Evolutionary conservation across 1,140 invertebrate genomes (phyloP).

Genomic region (Ephestia elutella): DNA sequence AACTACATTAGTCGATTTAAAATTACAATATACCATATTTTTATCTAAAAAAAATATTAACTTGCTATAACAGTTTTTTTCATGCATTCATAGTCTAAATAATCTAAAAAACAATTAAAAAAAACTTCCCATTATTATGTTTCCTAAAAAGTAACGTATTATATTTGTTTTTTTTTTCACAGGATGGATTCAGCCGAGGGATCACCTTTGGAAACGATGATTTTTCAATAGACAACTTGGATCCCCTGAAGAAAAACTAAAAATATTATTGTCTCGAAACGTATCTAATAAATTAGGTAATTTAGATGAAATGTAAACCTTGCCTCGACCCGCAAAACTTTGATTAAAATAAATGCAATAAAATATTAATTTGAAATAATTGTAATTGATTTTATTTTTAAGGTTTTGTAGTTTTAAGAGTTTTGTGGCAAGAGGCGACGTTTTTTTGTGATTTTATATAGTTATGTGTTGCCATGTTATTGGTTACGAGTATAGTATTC

Average conservation of each 20-base stretch:
- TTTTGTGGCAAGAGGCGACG: constrained; percentile 50
- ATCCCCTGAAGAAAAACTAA: constrained; percentile 80
- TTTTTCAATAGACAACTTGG: constrained; percentile 86
- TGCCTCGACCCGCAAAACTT: constrained; percentile 50
- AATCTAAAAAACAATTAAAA: too few species aligned
- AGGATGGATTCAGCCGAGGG: constrained; percentile 90
- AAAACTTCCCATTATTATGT: too few species aligned
- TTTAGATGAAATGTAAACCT: constrained; percentile 42
- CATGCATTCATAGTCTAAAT: too few species aligned
- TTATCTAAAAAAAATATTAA: too few species aligned
- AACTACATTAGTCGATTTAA: too few species aligned
- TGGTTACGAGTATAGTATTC: constrained; percentile 53
- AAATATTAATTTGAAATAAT: constrained; percentile 17
- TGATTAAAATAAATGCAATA: constrained; percentile 44
- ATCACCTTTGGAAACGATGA: constrained; percentile 87
- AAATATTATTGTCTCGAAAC: constrained; percentile 27
- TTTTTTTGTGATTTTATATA: constrained; percentile 18
- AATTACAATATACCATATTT: too few species aligned
- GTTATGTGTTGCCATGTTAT: constrained; percentile 61
- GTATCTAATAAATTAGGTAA: constrained; percentile 43
- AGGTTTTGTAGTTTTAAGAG: constrained; percentile 24
- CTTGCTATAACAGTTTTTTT: too few species aligned
- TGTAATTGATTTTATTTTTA: constrained; percentile 28
- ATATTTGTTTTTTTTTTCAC: constrained; percentile 54
- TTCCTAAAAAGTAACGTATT: too few species aligned